Percentiles rank a stretch among this genome's conserved stretches.
phyloP scores from a whole-genome alignment of 2,797 vertebrate genomes.

The Thaleichthys pacificus region DNA sequence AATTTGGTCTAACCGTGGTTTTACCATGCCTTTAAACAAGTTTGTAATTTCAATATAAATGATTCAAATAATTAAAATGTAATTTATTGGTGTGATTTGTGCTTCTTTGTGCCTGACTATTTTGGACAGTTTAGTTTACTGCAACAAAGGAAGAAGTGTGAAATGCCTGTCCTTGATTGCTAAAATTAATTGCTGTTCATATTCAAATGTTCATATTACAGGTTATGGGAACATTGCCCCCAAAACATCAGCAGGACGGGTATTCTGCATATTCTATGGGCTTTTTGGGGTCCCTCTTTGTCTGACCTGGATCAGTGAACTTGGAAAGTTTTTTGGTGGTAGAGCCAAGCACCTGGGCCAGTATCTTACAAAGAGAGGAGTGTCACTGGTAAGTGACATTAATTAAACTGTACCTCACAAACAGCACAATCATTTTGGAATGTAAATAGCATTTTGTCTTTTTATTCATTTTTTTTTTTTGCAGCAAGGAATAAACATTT shows the following conservation, averaged over 20 bases:
- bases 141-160: constrained; percentile 4
- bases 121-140: not conserved
- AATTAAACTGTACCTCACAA: not conserved
- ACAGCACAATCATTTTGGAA: too few relatives aligned
- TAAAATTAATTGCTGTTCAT: not conserved
- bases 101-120: not conserved
- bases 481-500: too few relatives aligned
- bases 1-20: constrained; percentile 13
- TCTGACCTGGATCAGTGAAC: constrained; percentile 96
- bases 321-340: constrained; percentile 98
- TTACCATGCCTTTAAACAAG: not conserved
- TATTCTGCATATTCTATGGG: constrained; percentile 97
- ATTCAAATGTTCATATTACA: constrained; percentile 28
- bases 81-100: not conserved
- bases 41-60: not conserved
- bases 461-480: not conserved
- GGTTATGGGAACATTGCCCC: constrained; percentile 97
- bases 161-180: constrained; percentile 1
- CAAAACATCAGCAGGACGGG: constrained; percentile 87
- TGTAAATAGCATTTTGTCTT: not conserved
- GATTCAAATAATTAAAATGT: not conserved
- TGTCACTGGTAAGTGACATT: constrained; percentile 82
- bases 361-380: constrained; percentile 90
- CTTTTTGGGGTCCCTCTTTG: constrained; percentile 98
- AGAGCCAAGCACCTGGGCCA: constrained; percentile 93